phyloP scores from a whole-genome alignment of 2,888 invertebrate species.

The Beris morrisii region DNA sequence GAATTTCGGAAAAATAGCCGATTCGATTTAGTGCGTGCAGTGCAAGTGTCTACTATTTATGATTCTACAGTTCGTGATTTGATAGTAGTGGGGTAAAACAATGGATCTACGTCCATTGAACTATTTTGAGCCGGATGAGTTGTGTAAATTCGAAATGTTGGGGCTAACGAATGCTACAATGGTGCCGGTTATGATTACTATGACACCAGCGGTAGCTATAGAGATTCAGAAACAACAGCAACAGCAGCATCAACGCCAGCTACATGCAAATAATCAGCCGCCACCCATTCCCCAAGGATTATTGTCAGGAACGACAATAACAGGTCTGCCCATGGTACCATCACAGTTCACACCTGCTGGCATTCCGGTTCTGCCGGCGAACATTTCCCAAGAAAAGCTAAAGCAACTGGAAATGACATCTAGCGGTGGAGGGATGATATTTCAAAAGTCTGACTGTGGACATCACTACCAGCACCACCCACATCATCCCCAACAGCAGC shows the following conservation, averaged over 20 bases:
- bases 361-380: slow-evolving; percentile 14
- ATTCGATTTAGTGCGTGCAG: background rate
- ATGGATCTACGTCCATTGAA: slow-evolving; percentile 23
- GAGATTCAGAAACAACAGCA: slow-evolving; percentile 20
- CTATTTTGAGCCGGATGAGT: slow-evolving; percentile 23
- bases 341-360: background rate
- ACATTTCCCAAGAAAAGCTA: slow-evolving; percentile 12
- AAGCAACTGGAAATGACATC: slow-evolving; percentile 5
- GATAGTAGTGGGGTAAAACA: background rate
- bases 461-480: slow-evolving; percentile 21
- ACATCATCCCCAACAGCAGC: slow-evolving; percentile 16
- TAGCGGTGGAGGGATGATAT: slow-evolving; percentile 13
- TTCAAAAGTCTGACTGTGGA: slow-evolving; percentile 16
- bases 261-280: slow-evolving; percentile 11
- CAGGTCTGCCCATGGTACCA: slow-evolving; percentile 17
- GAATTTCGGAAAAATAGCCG: slow-evolving; percentile 1
- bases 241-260: slow-evolving; percentile 16
- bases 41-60: background rate
- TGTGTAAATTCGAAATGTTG: slow-evolving; percentile 26
- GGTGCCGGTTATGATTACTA: slow-evolving; percentile 30
- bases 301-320: slow-evolving; percentile 15
- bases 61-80: background rate
- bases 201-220: slow-evolving; percentile 19
- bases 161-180: slow-evolving; percentile 19
- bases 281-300: slow-evolving; percentile 18